Evolutionary conservation across 1,140 invertebrate species (phyloP), one percentile per base, ranked within the genome.

Genomic region (Bathynomus jamesi): DNA sequence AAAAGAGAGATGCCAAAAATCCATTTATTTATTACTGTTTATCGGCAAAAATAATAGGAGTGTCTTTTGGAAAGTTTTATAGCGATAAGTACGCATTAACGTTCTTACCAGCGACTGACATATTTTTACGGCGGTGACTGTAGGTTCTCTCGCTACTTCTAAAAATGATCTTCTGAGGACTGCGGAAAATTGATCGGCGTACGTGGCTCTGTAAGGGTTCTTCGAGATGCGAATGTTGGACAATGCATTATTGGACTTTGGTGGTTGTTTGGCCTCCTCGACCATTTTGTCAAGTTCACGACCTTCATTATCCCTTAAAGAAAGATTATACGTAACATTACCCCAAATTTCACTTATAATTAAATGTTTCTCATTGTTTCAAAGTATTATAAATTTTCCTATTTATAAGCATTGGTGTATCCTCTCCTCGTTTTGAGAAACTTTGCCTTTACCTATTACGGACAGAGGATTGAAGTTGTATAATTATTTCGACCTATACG

Each of bases 121-220:
- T 61, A 96, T 80, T 77, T 93, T 86, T 61, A 96, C 90, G 88
- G 89, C 91, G 61, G 96, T 89, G 2, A 96, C 82, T 74, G 93
- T 85, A 0, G 93, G 94, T 80, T 98, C 94, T 81, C 96, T 93
- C 11, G 92, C 86, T 29, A 93, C 87, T 31, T 88, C 90, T 10
- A 96, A 81, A 88, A 90, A 94, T 25, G 91, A 94, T 65, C 95
- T 84, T 93, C 94, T 96, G 2, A 95, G 82, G 8, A 98, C 88
- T 0, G 92, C 92, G 7, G 86, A 81, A 81, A 98, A 95, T 82
- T 98, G 96, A 73, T 88, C 87, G 65, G 86, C 88, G 91, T 93
- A 96, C 0, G 87, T 87, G 13, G 90, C 92, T 83, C 93, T 93
- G 83, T 95, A 96, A 8, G 87, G 85, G 4, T 73, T 76, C 67